These are phyloP conservation scores for Peromyscus attwateri DNA, from an alignment of 2,797 vertebrate genomes.

Conservation along the genomic window DNA sequence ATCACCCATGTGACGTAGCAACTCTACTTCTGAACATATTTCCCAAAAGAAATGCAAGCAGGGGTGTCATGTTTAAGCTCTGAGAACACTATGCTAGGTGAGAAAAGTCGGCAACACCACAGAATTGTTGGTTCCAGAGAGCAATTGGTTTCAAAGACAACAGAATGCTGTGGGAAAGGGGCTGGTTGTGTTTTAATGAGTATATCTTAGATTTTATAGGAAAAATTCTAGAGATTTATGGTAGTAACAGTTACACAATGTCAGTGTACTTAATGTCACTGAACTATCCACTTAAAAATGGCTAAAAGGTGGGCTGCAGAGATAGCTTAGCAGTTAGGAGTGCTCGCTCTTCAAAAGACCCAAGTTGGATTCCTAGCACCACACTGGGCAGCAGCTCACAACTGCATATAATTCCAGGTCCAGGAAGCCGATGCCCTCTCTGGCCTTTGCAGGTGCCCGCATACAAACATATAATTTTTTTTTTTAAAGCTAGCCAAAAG, in stretches of 20 bases:
- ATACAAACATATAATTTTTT: neutral
- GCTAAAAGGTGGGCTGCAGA: neutral
- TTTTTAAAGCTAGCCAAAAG: neutral
- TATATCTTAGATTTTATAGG: conserved; percentile 14
- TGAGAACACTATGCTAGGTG: neutral
- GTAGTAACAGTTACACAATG: neutral
- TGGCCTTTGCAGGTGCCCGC: neutral
- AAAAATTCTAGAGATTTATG: neutral
- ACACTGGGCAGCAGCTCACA: neutral
- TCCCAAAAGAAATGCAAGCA: conserved; percentile 21
- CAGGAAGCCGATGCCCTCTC: neutral
- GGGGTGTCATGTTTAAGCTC: neutral
- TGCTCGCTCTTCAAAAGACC: neutral
- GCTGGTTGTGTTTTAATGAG: neutral
- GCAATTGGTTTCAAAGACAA: neutral
- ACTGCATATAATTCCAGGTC: neutral
- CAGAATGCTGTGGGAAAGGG: neutral
- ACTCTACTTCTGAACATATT: conserved; percentile 41
- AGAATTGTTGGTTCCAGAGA: conserved; percentile 34
- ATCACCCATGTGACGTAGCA: neutral
- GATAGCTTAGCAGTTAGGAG: no score
- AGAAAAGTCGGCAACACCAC: conserved; percentile 20
- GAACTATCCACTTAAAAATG: neutral
- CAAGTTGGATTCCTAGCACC: neutral
- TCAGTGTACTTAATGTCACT: neutral